Conservation (phyloP, 2,888 invertebrate genomes). For the Xestoiulus laeticollis region DNA sequence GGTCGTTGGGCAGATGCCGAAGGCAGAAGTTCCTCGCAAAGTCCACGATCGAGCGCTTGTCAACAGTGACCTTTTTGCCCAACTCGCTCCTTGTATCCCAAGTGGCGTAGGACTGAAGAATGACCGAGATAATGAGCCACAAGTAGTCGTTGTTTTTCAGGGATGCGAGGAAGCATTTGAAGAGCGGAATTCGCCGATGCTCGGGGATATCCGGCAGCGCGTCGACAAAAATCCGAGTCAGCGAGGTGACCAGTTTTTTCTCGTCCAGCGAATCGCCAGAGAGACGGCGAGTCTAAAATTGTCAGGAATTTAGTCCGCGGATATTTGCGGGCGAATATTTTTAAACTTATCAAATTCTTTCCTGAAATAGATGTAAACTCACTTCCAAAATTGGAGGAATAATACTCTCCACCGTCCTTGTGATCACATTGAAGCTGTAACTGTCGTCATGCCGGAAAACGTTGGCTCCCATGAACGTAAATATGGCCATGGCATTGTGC, state of each 20-base stretch:
- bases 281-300: conserved; percentile 5
- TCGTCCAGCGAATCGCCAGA: neutral
- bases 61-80: neutral
- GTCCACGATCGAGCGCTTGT: conserved; percentile 5
- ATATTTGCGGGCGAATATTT: no score
- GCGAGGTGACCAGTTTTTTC: conserved; percentile 60
- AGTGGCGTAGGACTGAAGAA: conserved; percentile 65
- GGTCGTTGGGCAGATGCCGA: neutral
- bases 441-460: conserved; percentile 92
- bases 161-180: conserved; percentile 74
- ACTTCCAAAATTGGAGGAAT: conserved; percentile 81
- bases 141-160: conserved; percentile 67
- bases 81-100: conserved; percentile 55
- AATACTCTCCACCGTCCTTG: conserved; percentile 86
- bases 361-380: conserved; percentile 51
- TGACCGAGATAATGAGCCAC: conserved; percentile 65
- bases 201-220: conserved; percentile 92
- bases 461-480: conserved; percentile 96
- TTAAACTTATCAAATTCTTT: neutral
- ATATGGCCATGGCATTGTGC: conserved; percentile 94
- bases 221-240: conserved; percentile 89
- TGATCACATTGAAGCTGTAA: conserved; percentile 93
- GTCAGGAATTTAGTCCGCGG: no score
- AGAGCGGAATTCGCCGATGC: conserved; percentile 85
- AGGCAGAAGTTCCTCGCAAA: conserved; percentile 30